phyloP scores from a whole-genome alignment of 2,888 invertebrate species.

The Sesia apiformis region DNA sequence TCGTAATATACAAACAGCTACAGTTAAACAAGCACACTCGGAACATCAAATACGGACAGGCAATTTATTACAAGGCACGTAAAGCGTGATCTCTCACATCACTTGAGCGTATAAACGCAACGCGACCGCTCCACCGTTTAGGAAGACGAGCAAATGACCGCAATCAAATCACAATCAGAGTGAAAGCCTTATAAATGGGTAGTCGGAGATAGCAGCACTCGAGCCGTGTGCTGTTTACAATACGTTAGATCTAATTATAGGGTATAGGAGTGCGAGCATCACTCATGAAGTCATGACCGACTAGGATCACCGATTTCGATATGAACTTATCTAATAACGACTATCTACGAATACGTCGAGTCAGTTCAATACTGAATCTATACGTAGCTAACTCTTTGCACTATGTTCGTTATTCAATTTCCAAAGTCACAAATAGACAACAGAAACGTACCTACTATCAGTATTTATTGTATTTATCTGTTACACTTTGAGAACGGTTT shows the following conservation, averaged over 20 bases:
- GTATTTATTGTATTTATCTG: no score
- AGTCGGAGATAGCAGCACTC: slow-evolving; percentile 26
- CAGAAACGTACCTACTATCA: no score
- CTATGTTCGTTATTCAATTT: no score
- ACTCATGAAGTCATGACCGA: slow-evolving; percentile 44
- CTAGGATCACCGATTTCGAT: slow-evolving; percentile 25
- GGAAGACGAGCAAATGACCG: slow-evolving; percentile 52
- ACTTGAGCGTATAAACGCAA: slow-evolving; percentile 37
- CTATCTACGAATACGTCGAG: no score
- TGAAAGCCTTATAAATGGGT: slow-evolving; percentile 51
- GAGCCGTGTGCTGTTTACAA: slow-evolving; percentile 45
- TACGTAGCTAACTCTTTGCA: no score
- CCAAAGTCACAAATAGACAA: no score
- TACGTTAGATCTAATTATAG: slow-evolving; percentile 57
- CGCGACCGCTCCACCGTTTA: slow-evolving; percentile 37
- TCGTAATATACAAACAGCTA: background rate
- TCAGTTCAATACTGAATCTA: no score
- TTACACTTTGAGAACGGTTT: no score
- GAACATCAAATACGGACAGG: slow-evolving; percentile 23
- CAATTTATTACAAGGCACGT: slow-evolving; percentile 36
- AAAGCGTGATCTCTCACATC: slow-evolving; percentile 40
- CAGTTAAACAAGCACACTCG: background rate
- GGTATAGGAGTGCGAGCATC: slow-evolving; percentile 34
- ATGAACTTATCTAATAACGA: slow-evolving; percentile 1
- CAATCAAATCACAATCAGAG: slow-evolving; percentile 65